Base-by-base conservation (phyloP, 2,888 invertebrate species). In the Notocelia uddmanniana region DNA sequence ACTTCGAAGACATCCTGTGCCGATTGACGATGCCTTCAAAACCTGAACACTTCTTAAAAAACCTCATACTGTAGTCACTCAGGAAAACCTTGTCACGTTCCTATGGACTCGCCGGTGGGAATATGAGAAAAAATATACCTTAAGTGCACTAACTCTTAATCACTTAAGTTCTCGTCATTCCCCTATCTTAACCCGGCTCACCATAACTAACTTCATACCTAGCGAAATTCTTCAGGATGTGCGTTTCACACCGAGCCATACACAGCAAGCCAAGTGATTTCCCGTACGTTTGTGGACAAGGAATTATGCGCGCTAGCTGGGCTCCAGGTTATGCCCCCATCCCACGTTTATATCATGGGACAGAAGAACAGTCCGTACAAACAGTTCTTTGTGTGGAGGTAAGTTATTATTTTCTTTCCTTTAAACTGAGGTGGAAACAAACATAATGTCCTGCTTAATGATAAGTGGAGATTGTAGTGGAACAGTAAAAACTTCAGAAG, bases 211-310 rank as follows among this genome's bases (percentile, higher is more conserved):
- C n/a, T n/a, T 26, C 26, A 2, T 5, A 26, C 23, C n/a, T 18
- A n/a, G 0, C n/a, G 1, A 59, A 23, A 55, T 15, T 48, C 8
- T 6, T 0, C 68, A 85, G 93, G 84, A 18, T 95, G 91, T 73
- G 95, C 95, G 0, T 95, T 93, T 78, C 94, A 94, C 79, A 89
- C 92, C 0, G 94, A 95, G 76, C 89, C 93, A 0, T 91, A 93
- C 74, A 89, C 91, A 0, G 94, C 93, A 0, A 94, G 93, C 73
- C 91, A 92, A 73, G 85, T 81, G 26, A 89, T 92, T 68, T 85
- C 88, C 0, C 88, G 85, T 63, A 89, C 85, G 0, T 94, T 92
- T 73, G 84, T 86, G 0, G 93, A 94, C 19, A 83, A 87, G 2
- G 91, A 93, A 64, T 83, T 94, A 54, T 95, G 95, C 70, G 90